Conservation (phyloP, 2,888 invertebrate genomes). For the Hetaerina titia region DNA sequence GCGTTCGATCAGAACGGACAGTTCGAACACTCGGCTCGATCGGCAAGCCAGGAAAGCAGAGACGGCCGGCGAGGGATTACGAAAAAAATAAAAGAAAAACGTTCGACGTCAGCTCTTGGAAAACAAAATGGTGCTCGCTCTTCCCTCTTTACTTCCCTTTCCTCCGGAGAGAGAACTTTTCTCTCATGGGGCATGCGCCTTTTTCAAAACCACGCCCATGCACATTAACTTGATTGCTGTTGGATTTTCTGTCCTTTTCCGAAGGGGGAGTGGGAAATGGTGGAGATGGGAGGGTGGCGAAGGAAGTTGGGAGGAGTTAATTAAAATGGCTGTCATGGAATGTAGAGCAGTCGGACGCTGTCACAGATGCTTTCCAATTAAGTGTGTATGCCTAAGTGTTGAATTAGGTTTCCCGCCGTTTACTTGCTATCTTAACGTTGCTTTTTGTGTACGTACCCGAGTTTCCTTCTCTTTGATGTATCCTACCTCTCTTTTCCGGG, state of each 20-base stretch:
- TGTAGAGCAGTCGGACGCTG: conserved; percentile 65
- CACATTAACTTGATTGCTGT: conserved; percentile 62
- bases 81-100: neutral
- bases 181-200: conserved; percentile 58
- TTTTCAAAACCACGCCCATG: conserved; percentile 64
- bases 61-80: neutral
- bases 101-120: conserved; percentile 49
- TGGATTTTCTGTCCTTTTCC: conserved; percentile 56
- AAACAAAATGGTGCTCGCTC: conserved; percentile 58
- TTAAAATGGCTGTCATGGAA: conserved; percentile 67
- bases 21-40: conserved; percentile 12
- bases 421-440: conserved; percentile 63
- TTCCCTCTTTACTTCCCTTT: neutral
- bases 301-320: conserved; percentile 57
- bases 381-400: conserved; percentile 64
- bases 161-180: conserved; percentile 16
- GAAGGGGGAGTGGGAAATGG: neutral
- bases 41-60: neutral
- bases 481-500: neutral
- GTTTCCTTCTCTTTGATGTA: conserved; percentile 47
- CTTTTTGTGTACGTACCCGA: conserved; percentile 33
- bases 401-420: conserved; percentile 64
- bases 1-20: neutral
- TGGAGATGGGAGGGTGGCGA: neutral
- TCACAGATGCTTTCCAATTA: conserved; percentile 67